Evolutionary conservation across 92 coral and sea anemone genomes (phyloP), one percentile per base, ranked within the genome.

Genomic region (Actinostola sp.): DNA sequence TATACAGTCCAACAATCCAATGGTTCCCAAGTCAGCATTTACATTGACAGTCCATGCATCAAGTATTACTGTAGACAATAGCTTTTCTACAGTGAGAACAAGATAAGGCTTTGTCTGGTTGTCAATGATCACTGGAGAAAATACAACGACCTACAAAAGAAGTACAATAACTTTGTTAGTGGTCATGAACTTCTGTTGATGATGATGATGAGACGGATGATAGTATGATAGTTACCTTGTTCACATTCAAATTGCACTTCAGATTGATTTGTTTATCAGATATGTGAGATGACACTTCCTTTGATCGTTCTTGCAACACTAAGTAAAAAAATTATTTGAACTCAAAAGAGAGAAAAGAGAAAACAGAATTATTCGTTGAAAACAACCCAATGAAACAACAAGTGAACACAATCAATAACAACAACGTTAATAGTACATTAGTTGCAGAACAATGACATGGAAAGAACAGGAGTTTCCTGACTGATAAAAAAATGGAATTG

Each of bases 1-100:
- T 36, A 88, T 72, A 49, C 81, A 27, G 65, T 93, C 98, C 9
- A 82, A 27, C 50, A 93, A 66, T 30, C 61, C 84, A 54, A 90
- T 73, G 19, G 89, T 83, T 25, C 98, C 98, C 32, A 93, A 88
- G 19, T 86, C 84, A 29, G 97, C 98, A 23, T 79, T 75, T 52
- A 82, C 83, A 42, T 32, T 71, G 28, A 81, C 44, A n/a, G 81
- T 84, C 92, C 92, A 91, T 17, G 74, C 66, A 33, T 71, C 88
- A 41, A 90, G 12, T 10, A 83, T 70, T 15, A 93, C 84, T 15
- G 89, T 82, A 16, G 89, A 53, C 13, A 86, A 53, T 53, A 90
- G 86, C 34, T 83, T 82, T 35, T 71, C 87, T 42, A 92, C 66
- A 31, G 81, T 88, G 3, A 93, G 86, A 19, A 88, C 67, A 61